phyloP scores from a whole-genome alignment of 1,140 invertebrate genomes.

The Diabrotica undecimpunctata region DNA sequence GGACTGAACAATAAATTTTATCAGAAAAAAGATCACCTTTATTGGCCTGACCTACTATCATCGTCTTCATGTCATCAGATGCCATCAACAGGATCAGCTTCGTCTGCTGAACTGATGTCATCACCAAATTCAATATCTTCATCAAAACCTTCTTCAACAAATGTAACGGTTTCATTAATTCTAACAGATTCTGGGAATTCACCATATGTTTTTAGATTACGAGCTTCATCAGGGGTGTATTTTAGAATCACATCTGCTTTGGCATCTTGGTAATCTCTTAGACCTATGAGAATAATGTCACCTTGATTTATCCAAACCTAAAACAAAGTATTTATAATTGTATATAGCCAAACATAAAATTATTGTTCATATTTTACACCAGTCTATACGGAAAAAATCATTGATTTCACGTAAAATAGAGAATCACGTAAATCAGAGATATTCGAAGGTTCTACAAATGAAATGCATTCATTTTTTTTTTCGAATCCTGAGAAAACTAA shows the following conservation, averaged over 20 bases:
- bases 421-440: too few relatives aligned
- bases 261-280: slow-evolving; percentile 97
- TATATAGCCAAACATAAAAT: too few relatives aligned
- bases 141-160: slow-evolving; percentile 90
- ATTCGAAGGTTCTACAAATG: too few relatives aligned
- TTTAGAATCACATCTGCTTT: slow-evolving; percentile 99
- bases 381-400: too few relatives aligned
- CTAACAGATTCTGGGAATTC: slow-evolving; percentile 97
- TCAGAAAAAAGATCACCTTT: background rate
- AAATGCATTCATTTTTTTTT: too few relatives aligned
- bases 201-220: slow-evolving; percentile 98
- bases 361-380: too few relatives aligned
- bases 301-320: slow-evolving; percentile 98
- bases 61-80: slow-evolving; percentile 24
- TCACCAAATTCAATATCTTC: slow-evolving; percentile 94
- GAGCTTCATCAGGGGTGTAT: slow-evolving; percentile 98
- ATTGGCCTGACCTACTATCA: slow-evolving; percentile 2
- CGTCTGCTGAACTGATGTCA: slow-evolving; percentile 84
- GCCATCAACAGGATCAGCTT: slow-evolving; percentile 75
- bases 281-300: slow-evolving; percentile 95
- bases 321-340: background rate
- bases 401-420: too few relatives aligned
- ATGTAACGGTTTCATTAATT: slow-evolving; percentile 91
- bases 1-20: background rate
- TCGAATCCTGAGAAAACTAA: too few relatives aligned